Conservation (phyloP, 2,797 vertebrate genomes). For the Phoebastria nigripes region DNA sequence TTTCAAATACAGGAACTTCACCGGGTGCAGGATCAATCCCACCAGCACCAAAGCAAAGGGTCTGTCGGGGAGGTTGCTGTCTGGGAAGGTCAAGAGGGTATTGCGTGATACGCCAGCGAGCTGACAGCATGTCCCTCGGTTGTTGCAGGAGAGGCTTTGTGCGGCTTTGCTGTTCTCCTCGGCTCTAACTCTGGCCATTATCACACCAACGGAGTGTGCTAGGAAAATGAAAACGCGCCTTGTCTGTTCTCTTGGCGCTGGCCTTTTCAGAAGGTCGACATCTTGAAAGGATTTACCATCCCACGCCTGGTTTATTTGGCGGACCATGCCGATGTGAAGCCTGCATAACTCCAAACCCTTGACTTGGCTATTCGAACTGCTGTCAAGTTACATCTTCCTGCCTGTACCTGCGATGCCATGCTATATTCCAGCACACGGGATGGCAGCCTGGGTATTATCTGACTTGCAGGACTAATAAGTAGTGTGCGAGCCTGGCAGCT, state of each 20-base stretch:
- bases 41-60: background rate
- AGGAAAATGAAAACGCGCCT: background rate
- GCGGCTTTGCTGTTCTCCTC: background rate
- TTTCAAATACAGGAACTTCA: background rate
- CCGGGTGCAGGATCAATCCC: background rate
- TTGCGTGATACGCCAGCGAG: fast-evolving
- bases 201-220: background rate
- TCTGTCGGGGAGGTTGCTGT: background rate
- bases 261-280: background rate
- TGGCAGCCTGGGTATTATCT: background rate
- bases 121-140: fast-evolving
- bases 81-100: background rate
- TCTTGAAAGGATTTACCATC: background rate
- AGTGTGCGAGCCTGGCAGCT: background rate
- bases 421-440: background rate
- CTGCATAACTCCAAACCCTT: background rate
- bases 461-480: background rate
- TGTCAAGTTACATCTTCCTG: background rate
- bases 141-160: background rate
- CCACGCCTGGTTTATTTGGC: background rate
- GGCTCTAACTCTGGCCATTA: background rate
- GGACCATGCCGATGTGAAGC: fast-evolving
- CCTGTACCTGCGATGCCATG: fast-evolving
- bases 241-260: fast-evolving
- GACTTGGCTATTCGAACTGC: background rate